Conservation (phyloP, 2,888 invertebrate species). For the Serrognathus titanus region DNA sequence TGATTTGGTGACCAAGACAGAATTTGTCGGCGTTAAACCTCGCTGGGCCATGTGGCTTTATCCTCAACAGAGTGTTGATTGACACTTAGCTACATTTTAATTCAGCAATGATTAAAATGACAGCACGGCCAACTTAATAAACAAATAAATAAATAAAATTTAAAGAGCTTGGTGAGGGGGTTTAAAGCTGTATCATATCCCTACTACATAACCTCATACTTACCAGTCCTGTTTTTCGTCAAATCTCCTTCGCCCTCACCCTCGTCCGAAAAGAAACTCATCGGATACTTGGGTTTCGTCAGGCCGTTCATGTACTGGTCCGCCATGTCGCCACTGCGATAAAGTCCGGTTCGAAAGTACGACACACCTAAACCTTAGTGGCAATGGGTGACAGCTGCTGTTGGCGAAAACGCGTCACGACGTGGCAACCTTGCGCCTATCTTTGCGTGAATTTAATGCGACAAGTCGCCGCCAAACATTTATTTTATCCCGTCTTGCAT, state of each 20-base stretch:
- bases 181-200: neutral
- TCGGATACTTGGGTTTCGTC: slow-evolving; percentile 29
- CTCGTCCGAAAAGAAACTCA: slow-evolving; percentile 36
- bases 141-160: neutral
- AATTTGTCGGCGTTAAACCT: too few relatives aligned
- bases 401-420: neutral
- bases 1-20: too few relatives aligned
- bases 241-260: slow-evolving; percentile 28
- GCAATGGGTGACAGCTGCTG: neutral
- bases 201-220: slow-evolving; percentile 24
- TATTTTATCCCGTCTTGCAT: neutral
- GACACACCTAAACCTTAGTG: neutral
- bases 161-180: neutral
- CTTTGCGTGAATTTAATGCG: neutral
- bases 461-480: neutral
- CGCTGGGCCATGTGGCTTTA: too few relatives aligned
- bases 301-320: slow-evolving; percentile 34
- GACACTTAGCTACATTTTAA: too few relatives aligned
- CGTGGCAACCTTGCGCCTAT: slow-evolving; percentile 8
- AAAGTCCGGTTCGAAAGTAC: neutral
- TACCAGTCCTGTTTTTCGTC: slow-evolving; percentile 37
- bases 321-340: slow-evolving; percentile 23
- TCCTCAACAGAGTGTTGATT: too few relatives aligned
- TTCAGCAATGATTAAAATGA: too few relatives aligned
- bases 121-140: too few relatives aligned